Percentiles rank a stretch among this genome's conserved stretches.
Evolutionary conservation across 2,888 invertebrate genomes (phyloP).

Genomic region (Dorcus hopei): DNA sequence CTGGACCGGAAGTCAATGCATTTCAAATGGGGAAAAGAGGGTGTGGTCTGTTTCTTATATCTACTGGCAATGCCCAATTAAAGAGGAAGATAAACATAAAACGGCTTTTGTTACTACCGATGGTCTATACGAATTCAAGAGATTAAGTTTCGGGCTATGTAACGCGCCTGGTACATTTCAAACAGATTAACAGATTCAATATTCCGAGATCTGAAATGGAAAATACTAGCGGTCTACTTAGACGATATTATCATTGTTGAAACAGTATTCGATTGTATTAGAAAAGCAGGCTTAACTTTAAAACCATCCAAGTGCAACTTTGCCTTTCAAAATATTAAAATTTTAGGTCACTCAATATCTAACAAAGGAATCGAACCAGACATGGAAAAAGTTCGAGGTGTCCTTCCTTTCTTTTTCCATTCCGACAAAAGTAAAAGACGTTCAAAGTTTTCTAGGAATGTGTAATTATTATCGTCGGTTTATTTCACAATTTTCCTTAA

Average conservation of each 20-base stretch:
- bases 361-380: slow-evolving; percentile 25
- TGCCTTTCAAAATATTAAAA: background rate
- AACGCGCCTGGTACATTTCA: slow-evolving; percentile 30
- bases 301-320: slow-evolving; percentile 27
- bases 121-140: background rate
- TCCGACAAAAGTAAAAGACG: slow-evolving; percentile 17
- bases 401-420: slow-evolving; percentile 20
- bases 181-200: slow-evolving; percentile 27
- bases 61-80: background rate
- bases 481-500: slow-evolving; percentile 18
- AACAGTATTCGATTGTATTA: slow-evolving; percentile 17
- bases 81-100: background rate
- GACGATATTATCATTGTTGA: slow-evolving; percentile 31
- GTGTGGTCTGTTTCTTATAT: too few relatives aligned
- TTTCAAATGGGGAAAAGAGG: too few relatives aligned
- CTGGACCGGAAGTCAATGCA: too few relatives aligned
- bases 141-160: slow-evolving; percentile 27
- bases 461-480: slow-evolving; percentile 19
- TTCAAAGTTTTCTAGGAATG: slow-evolving; percentile 18
- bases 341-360: slow-evolving; percentile 22
- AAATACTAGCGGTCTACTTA: slow-evolving; percentile 25
- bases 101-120: background rate
- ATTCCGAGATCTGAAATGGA: slow-evolving; percentile 16
- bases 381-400: slow-evolving; percentile 23
- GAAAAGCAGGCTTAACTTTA: slow-evolving; percentile 17